A percentile compares a stretch with the other conserved stretches of the same genome.
phyloP scores from a whole-genome alignment of 2,888 invertebrate genomes.

The Timema cristinae region DNA sequence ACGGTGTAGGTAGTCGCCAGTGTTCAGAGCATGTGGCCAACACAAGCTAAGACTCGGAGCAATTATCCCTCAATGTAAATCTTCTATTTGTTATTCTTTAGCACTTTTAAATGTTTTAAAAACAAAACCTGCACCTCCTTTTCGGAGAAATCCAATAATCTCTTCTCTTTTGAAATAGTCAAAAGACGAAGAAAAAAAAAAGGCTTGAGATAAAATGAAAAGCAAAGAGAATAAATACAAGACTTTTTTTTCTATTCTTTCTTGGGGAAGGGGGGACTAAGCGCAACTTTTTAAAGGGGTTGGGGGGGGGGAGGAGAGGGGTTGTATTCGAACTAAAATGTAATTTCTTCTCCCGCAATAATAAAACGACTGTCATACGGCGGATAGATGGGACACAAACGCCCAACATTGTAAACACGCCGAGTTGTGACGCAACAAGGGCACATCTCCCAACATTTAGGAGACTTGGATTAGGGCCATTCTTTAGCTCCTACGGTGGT shows the following conservation, averaged over 20 bases:
- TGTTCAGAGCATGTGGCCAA: too few species aligned
- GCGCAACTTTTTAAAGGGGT: too few species aligned
- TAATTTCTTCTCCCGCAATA: constrained; percentile 20
- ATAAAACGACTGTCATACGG: constrained; percentile 21
- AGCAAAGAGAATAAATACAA: too few species aligned
- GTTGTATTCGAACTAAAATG: too few species aligned
- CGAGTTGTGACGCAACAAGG: constrained; percentile 12
- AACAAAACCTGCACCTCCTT: constrained; percentile 21
- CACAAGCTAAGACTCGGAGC: constrained; percentile 14
- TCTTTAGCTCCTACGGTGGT: too few species aligned
- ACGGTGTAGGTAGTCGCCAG: too few species aligned
- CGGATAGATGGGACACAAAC: constrained; percentile 15
- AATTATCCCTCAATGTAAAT: constrained; percentile 18
- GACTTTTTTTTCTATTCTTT: too few species aligned
- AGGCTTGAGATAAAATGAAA: too few species aligned
- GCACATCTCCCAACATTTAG: constrained; percentile 12
- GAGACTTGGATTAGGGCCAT: too few species aligned
- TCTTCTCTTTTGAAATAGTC: constrained; percentile 16
- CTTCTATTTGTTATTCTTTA: constrained; percentile 29
- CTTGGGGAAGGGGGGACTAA: too few species aligned
- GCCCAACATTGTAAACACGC: constrained; percentile 15
- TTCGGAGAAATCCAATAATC: constrained; percentile 23
- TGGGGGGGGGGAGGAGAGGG: too few species aligned
- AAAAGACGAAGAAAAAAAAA: too few species aligned
- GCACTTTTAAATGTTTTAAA: constrained; percentile 30